These are phyloP conservation scores for Dromius quadrimaculatus DNA, from an alignment of 2,888 invertebrate species.

Conservation along the genomic window DNA sequence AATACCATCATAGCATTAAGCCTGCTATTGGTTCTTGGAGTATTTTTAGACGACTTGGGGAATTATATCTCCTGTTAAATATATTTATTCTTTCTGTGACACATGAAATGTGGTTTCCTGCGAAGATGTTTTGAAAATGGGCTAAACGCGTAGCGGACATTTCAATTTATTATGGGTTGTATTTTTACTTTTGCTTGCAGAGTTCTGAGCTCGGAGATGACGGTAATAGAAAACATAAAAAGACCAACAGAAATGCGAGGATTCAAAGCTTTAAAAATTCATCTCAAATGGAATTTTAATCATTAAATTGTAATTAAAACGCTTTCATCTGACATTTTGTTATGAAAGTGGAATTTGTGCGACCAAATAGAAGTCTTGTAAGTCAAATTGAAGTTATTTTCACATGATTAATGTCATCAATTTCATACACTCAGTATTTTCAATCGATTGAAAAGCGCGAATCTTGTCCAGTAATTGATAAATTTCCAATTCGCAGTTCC, in stretches of 20 bases:
- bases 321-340: too few species aligned
- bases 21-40: constrained; percentile 1
- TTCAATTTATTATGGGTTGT: constrained; percentile 49
- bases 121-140: constrained; percentile 48
- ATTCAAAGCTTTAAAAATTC: neutral
- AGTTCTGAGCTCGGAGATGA: neutral
- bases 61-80: constrained; percentile 50
- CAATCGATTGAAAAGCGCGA: constrained; percentile 4
- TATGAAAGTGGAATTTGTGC: too few species aligned
- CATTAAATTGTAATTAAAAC: constrained; percentile 8
- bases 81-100: constrained; percentile 51
- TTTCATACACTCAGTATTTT: too few species aligned
- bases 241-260: neutral
- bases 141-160: constrained; percentile 46
- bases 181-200: constrained; percentile 37
- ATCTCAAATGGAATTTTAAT: constrained; percentile 18
- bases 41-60: constrained; percentile 37
- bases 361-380: too few species aligned
- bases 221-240: neutral
- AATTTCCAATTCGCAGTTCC: constrained; percentile 29
- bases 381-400: too few species aligned
- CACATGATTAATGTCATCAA: too few species aligned
- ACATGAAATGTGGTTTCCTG: constrained; percentile 52
- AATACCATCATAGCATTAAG: neutral
- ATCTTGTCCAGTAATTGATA: constrained; percentile 18